phyloP scores from a whole-genome alignment of 2,888 invertebrate species.

The Leistus spinibarbis region DNA sequence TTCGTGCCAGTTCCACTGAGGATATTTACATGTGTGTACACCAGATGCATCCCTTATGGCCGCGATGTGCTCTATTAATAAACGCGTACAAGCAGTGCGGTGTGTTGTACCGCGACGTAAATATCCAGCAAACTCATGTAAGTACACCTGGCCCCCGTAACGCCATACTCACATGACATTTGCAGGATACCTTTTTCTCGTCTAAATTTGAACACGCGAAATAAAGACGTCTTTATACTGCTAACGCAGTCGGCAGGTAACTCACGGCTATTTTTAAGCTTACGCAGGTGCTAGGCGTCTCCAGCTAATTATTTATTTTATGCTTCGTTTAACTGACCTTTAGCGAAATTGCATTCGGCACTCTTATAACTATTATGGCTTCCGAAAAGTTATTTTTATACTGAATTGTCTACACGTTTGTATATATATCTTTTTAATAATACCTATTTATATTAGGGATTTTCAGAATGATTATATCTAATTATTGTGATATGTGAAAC shows the following conservation, averaged over 20 bases:
- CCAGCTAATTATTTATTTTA: not conserved
- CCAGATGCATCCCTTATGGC: not conserved
- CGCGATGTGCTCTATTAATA: not conserved
- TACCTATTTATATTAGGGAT: too few species aligned
- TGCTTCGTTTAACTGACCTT: not conserved
- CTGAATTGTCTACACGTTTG: too few species aligned
- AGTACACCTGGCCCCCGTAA: not conserved
- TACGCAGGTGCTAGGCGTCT: not conserved
- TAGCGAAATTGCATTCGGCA: not conserved
- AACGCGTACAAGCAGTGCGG: not conserved
- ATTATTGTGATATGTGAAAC: too few species aligned
- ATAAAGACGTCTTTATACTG: conserved; percentile 27
- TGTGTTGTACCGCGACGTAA: not conserved
- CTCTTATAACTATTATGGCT: not conserved
- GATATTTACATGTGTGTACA: not conserved
- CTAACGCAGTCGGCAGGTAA: not conserved
- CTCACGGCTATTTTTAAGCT: not conserved
- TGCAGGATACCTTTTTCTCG: conserved; percentile 29
- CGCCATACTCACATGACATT: conserved; percentile 27
- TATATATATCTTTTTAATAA: too few species aligned
- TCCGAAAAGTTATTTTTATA: not conserved
- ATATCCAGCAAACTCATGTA: not conserved
- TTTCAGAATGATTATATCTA: too few species aligned
- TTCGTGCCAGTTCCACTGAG: not conserved
- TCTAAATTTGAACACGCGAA: conserved; percentile 35